phyloP scores from a whole-genome alignment of 2,797 vertebrate species.

The Bryconaethiops microstoma region DNA sequence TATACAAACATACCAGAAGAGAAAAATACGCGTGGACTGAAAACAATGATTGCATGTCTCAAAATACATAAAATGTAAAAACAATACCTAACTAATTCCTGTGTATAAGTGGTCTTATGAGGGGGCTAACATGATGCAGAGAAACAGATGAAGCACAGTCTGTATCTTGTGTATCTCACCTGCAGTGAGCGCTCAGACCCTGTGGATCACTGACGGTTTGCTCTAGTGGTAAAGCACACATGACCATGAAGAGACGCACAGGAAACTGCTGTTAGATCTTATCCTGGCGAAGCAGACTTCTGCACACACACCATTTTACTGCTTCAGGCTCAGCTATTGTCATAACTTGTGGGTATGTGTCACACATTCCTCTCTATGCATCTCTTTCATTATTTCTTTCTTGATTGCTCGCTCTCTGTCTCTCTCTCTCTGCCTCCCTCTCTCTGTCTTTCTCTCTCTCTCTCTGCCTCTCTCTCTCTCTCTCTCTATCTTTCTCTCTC shows the following conservation, averaged over 20 bases:
- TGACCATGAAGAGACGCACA: neutral
- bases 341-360: neutral
- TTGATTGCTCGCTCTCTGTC: no score
- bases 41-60: no score
- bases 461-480: neutral
- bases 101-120: no score
- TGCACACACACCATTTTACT: neutral
- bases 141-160: no score
- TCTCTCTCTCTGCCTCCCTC: no score
- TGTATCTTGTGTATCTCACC: neutral
- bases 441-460: no score
- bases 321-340: neutral
- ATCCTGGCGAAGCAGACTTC: neutral
- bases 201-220: neutral
- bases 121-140: neutral
- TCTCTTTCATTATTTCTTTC: no score
- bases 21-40: no score
- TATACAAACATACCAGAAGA: no score
- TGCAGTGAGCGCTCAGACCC: neutral
- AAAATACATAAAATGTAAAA: no score
- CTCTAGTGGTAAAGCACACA: neutral
- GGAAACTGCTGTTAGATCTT: neutral
- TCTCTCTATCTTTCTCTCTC: neutral
- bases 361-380: neutral
- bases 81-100: no score